These are phyloP conservation scores for Amphipyra berbera DNA, from an alignment of 2,888 invertebrate species.

Conservation along the genomic window DNA sequence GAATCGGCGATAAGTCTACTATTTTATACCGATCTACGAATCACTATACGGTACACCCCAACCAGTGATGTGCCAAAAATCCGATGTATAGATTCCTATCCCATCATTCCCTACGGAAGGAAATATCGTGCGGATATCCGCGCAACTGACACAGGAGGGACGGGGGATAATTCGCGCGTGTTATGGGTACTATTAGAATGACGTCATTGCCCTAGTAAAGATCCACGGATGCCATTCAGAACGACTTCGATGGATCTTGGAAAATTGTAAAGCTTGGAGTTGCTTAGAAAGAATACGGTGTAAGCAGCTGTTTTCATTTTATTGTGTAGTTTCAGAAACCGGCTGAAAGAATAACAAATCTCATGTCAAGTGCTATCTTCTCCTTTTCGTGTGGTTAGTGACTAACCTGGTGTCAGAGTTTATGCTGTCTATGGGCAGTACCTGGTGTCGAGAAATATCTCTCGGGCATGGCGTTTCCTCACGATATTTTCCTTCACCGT, in stretches of 20 bases:
- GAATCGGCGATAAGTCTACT: too few species aligned
- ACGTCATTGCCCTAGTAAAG: conserved; percentile 32
- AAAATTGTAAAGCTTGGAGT: neutral
- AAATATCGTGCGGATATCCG: conserved; percentile 64
- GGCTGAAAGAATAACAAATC: too few species aligned
- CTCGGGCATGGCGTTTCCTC: too few species aligned
- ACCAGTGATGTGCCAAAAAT: conserved; percentile 49
- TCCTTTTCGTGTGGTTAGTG: too few species aligned
- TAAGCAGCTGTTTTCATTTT: too few species aligned
- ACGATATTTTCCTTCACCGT: too few species aligned
- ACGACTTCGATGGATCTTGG: conserved; percentile 11
- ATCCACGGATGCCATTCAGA: conserved; percentile 13
- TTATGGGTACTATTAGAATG: conserved; percentile 35
- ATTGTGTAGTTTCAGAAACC: too few species aligned
- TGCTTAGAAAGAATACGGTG: neutral
- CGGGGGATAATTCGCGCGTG: conserved; percentile 43
- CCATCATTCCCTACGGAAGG: conserved; percentile 58
- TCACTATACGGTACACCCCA: neutral
- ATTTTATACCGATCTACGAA: neutral
- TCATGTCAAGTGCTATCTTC: too few species aligned
- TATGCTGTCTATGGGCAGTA: too few species aligned
- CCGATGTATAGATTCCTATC: conserved; percentile 44
- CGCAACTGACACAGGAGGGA: conserved; percentile 47
- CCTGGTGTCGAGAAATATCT: too few species aligned
- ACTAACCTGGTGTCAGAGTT: too few species aligned